Evolutionary conservation across 2,888 invertebrate species (phyloP), one percentile per base, ranked within the genome.

Genomic region (Glyphotaelius pellucidus): DNA sequence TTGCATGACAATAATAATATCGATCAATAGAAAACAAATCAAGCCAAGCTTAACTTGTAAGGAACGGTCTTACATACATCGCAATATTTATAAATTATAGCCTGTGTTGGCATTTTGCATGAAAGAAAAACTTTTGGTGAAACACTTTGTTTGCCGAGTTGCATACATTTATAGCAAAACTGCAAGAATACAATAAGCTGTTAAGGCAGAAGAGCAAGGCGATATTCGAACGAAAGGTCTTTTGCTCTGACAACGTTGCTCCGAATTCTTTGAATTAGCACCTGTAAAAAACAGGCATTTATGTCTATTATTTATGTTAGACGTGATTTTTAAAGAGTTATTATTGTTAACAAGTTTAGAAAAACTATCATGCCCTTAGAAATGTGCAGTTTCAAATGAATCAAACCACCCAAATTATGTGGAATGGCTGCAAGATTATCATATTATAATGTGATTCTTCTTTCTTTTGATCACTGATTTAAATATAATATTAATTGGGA

Each of bases 1-100:
- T 89, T 89, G 35, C 38, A 89, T 89, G n/a, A 89, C 80, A 89
- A 89, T 89, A 86, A 67, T 67, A 83, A 38, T 42, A 30, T 47
- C 42, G 86, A 42, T n/a, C 86, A 42, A 83, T 35, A 83, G 25
- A 83, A 83, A 35, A 86, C 14, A 14, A 86, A 2, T 67, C 30
- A 9, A 14, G 86, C n/a, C 86, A 86, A 47, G 86, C 42, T 35
- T 42, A 11, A n/a, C 85, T 42, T n/a, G 25, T 9, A 35, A 83
- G 25, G 35, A 35, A 32, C 4, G 35, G 83, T 11, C 25, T 3
- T 19, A 25, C 83, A 2, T 83, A 15, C 4, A 25, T 25, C 25
- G n/a, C 7, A n/a, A 67, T 67, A 67, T 25, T 67, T 67, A 67
- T 47, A 15, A 47, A 11, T 52, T 52, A 52, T 25, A 67, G 25